A percentile compares a stretch with the other conserved stretches of the same genome.
Evolutionary conservation across 2,113 vertebrate species (phyloP).

Genomic region (Spermophilus dauricus): DNA sequence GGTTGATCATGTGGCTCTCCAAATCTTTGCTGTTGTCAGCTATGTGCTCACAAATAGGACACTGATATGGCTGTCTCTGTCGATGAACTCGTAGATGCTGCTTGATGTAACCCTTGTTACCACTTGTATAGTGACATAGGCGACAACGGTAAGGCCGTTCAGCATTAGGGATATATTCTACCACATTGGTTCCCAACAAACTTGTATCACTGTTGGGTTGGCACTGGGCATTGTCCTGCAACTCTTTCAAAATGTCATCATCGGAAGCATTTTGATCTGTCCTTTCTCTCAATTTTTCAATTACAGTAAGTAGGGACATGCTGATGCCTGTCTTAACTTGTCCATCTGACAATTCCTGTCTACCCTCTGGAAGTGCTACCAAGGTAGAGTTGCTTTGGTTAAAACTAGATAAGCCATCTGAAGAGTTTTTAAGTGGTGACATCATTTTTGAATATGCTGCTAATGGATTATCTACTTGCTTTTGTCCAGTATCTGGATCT

Average conservation of each 20-base stretch:
- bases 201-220: conserved; percentile 82
- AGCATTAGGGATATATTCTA: conserved; percentile 93
- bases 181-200: conserved; percentile 87
- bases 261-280: conserved; percentile 97
- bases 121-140: conserved; percentile 96
- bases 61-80: conserved; percentile 97
- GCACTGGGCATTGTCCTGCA: conserved; percentile 96
- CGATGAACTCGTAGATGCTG: conserved; percentile 97
- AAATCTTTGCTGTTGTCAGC: conserved; percentile 94
- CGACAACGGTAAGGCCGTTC: conserved; percentile 96
- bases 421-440: conserved; percentile 84
- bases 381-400: conserved; percentile 88
- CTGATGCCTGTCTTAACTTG: conserved; percentile 97
- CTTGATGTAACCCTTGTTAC: conserved; percentile 98
- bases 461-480: conserved; percentile 80
- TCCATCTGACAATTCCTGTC: conserved; percentile 89
- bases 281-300: conserved; percentile 96
- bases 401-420: conserved; percentile 82
- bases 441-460: conserved; percentile 82
- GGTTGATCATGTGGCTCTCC: conserved; percentile 97
- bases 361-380: conserved; percentile 88
- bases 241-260: conserved; percentile 97
- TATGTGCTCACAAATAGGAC: conserved; percentile 97
- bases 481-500: conserved; percentile 87
- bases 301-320: conserved; percentile 96